phyloP scores from a whole-genome alignment of 92 coral and sea anemone genomes.

The Meandrina meandrites region DNA sequence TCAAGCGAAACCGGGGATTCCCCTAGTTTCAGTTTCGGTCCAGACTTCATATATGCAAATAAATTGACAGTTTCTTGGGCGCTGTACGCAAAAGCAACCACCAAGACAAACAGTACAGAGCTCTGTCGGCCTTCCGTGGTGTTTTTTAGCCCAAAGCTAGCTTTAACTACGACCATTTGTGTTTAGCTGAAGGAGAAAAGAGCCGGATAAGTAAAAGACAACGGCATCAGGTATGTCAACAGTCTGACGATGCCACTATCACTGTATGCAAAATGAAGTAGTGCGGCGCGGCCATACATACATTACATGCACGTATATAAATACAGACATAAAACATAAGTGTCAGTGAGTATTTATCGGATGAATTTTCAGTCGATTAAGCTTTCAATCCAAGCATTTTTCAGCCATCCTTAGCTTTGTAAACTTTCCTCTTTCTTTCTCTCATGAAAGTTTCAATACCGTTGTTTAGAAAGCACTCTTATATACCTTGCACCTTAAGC shows the following conservation, averaged over 20 bases:
- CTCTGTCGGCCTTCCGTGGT: not conserved
- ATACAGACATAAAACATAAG: no score
- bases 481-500: no score
- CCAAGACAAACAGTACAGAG: not conserved
- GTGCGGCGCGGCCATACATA: not conserved
- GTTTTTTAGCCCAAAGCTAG: not conserved
- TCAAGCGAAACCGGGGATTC: not conserved
- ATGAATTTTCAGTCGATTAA: no score
- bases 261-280: not conserved
- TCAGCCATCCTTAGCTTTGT: no score
- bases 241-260: not conserved
- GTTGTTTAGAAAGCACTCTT: not conserved
- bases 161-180: not conserved
- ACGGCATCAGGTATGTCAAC: not conserved
- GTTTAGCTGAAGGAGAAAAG: not conserved
- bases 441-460: not conserved
- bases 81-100: not conserved
- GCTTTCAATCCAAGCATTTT: no score
- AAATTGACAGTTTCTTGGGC: not conserved
- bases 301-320: not conserved
- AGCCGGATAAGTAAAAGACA: not conserved
- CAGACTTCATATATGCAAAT: not conserved
- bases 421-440: not conserved
- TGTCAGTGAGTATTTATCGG: no score
- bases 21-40: not conserved